Evolutionary conservation across 2,113 vertebrate species (phyloP).

Genomic region (Rallus limicola): DNA sequence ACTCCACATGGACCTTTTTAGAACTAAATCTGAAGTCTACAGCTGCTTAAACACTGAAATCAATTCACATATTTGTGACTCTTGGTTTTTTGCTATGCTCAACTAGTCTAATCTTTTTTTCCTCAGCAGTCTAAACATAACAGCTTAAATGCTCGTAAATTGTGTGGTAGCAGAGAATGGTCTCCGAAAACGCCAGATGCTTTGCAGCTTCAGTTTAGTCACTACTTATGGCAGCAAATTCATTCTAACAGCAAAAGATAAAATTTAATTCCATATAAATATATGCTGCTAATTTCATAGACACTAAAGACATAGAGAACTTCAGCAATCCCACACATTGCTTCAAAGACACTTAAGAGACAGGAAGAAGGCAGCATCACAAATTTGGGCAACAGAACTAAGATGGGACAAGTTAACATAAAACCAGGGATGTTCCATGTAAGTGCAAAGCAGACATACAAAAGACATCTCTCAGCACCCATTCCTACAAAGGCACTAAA

Average conservation of each 20-base stretch:
- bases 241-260: background rate
- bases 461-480: background rate
- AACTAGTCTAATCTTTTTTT: background rate
- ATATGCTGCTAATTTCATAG: background rate
- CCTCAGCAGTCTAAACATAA: background rate
- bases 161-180: background rate
- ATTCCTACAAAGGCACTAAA: background rate
- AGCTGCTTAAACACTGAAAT: conserved; percentile 30
- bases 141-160: background rate
- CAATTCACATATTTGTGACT: conserved; percentile 9
- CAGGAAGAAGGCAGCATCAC: background rate
- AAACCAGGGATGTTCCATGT: background rate
- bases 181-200: background rate
- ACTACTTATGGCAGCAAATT: background rate
- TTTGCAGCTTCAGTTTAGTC: background rate
- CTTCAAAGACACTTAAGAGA: background rate
- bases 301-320: background rate
- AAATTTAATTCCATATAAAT: background rate
- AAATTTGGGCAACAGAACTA: background rate
- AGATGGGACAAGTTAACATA: background rate
- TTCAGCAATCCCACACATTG: background rate
- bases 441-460: background rate
- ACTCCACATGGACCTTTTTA: background rate
- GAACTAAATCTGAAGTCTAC: conserved; percentile 9
- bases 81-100: background rate